phyloP scores from a whole-genome alignment of 2,797 vertebrate genomes.

The Hipposideros larvatus region DNA sequence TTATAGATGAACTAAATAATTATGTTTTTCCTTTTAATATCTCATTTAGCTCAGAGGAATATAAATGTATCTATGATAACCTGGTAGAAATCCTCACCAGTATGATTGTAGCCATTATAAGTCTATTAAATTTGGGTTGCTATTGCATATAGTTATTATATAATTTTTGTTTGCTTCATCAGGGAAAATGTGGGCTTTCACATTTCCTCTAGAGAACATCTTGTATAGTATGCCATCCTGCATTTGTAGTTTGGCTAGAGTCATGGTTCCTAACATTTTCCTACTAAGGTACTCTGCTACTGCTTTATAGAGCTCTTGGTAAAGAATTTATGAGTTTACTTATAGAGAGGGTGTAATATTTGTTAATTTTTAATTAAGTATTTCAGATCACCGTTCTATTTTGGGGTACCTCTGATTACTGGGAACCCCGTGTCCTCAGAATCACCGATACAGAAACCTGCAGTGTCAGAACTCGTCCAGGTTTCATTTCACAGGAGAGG shows the following conservation, averaged over 20 bases:
- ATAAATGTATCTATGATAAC: not conserved
- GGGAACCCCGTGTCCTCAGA: not conserved
- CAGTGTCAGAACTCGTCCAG: not conserved
- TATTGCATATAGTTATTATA: not conserved
- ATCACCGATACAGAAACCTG: not conserved
- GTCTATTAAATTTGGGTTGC: not conserved
- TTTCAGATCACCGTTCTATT: not conserved
- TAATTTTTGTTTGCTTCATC: constrained; percentile 45
- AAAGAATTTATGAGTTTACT: not conserved
- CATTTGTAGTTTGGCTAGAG: not conserved
- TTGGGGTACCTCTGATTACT: not conserved
- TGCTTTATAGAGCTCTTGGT: not conserved
- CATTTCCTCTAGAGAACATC: not conserved
- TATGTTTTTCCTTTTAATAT: constrained; percentile 1
- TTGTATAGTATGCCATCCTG: not conserved
- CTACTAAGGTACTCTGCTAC: not conserved
- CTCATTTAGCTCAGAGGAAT: constrained; percentile 45
- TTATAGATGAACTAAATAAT: not conserved
- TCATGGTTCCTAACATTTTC: not conserved
- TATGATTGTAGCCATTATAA: not conserved
- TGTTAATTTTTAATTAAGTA: constrained; percentile 37
- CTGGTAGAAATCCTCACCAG: not conserved
- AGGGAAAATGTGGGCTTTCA: not conserved
- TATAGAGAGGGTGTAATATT: not conserved
- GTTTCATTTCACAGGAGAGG: not conserved